Percentiles rank a stretch among this genome's conserved stretches.
phyloP scores from a whole-genome alignment of 1,140 invertebrate species.

The Frieseomelitta varia region DNA sequence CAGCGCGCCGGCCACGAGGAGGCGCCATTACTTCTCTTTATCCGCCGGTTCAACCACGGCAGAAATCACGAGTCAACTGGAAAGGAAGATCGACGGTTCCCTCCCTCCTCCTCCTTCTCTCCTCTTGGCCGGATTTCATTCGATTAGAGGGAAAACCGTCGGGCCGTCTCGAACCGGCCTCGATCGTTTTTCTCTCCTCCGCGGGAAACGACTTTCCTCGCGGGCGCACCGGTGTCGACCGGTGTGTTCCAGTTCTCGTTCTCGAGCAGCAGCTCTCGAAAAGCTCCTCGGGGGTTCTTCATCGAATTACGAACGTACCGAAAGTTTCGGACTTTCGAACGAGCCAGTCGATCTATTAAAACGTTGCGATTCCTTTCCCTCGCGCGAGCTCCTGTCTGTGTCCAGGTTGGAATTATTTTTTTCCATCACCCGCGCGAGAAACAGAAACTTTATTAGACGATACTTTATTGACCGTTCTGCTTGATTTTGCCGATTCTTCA shows the following conservation, averaged over 20 bases:
- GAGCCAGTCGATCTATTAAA: neutral
- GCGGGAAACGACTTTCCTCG: neutral
- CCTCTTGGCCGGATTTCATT: neutral
- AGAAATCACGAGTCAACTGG: neutral
- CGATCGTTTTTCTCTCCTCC: neutral
- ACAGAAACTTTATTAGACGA: too few relatives aligned
- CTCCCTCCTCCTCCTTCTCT: too few relatives aligned
- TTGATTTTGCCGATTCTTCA: too few relatives aligned
- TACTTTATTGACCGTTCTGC: too few relatives aligned
- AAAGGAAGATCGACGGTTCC: neutral
- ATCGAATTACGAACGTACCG: conserved; percentile 16
- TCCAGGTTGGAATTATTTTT: too few relatives aligned
- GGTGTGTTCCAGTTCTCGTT: neutral
- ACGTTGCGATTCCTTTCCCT: neutral
- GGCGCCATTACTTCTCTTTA: neutral
- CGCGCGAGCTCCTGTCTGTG: too few relatives aligned
- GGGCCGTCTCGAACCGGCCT: neutral
- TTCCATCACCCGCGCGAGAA: too few relatives aligned
- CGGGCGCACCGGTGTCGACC: neutral
- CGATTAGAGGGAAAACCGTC: neutral
- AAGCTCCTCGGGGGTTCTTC: conserved; percentile 7
- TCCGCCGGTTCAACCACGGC: too few relatives aligned
- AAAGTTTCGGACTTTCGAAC: conserved; percentile 1
- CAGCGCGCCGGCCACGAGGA: neutral
- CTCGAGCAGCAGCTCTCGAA: neutral